phyloP scores from a whole-genome alignment of 2,888 invertebrate species.

The Dorcus parallelipipedus region DNA sequence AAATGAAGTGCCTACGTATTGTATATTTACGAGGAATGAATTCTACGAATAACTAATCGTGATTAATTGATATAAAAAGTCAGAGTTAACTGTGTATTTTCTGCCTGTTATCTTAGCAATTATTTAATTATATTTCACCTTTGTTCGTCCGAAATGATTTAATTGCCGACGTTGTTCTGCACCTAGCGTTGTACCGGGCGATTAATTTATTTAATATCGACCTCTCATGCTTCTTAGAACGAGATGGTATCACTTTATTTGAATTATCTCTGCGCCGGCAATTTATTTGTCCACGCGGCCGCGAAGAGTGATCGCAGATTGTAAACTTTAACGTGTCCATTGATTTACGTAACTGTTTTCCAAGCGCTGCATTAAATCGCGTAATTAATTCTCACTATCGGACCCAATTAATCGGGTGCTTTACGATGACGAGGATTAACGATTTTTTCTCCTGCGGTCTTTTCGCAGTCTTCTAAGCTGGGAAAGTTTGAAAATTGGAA shows the following conservation, averaged over 20 bases:
- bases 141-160: too few relatives aligned
- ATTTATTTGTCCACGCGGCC: background rate
- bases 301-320: slow-evolving; percentile 4
- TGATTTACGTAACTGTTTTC: slow-evolving; percentile 16
- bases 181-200: background rate
- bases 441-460: slow-evolving; percentile 6
- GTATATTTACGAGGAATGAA: background rate
- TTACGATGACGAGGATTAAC: slow-evolving; percentile 6
- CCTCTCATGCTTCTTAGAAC: background rate
- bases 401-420: slow-evolving; percentile 11
- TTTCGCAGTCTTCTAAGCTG: slow-evolving; percentile 1
- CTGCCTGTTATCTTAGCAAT: too few relatives aligned
- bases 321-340: slow-evolving; percentile 3
- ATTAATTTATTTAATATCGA: background rate
- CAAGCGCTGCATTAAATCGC: slow-evolving; percentile 14
- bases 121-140: too few relatives aligned
- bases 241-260: background rate
- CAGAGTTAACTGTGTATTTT: too few relatives aligned
- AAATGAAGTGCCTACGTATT: background rate
- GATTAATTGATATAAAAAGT: too few relatives aligned
- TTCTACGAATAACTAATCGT: too few relatives aligned
- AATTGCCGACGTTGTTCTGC: too few relatives aligned
- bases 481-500: slow-evolving; percentile 13
- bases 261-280: background rate
- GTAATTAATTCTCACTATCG: slow-evolving; percentile 17